Base-by-base conservation (phyloP, 2,113 vertebrate species). In the Vulpes ferrilata region DNA sequence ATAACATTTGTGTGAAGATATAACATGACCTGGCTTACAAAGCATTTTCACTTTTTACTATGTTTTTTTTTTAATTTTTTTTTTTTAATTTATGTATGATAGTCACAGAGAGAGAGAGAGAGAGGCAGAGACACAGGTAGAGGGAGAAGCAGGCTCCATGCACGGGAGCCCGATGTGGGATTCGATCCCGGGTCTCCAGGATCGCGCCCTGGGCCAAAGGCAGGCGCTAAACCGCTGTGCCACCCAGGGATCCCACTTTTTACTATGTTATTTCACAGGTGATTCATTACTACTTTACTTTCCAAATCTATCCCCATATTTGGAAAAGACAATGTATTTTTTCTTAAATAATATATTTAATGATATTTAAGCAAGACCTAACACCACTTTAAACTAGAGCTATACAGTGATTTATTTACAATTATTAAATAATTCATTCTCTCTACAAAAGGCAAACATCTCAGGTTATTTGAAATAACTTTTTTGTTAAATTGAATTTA, bases 391-490 rank as follows among this genome's bases (percentile, higher is more conserved):
- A 74, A 53, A 95, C 30, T 74, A 82, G 3, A 78, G 9, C 30
- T 57, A n/a, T 11, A 23, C 2, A 38, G 73, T 80, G 43, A 87
- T 62, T 92, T 95, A 17, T 27, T 59, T 60, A 84, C 22, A 69
- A 32, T 32, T 90, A 48, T 81, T 85, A 81, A 88, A 16, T 76
- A 89, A 38, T n/a, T n/a, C 8, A 17, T 89, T 82, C 30, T 90
- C 51, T 90, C 65, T 25, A 73, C 20, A 79, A 67, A 96, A 78
- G 92, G 85, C 27, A 86, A 94, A 92, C 6, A 69, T 87, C 59
- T 6, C 43, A 85, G 25, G 48, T 93, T 38, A 51, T 71, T 35
- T 96, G 57, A 95, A 93, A 76, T 55, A 15, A 23, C 15, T 9
- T 16, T 27, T 89, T 85, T 81, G 43, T 62, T 30, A 43, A 90